phyloP scores from a whole-genome alignment of 2,113 vertebrate species.

The Struthio camelus region DNA sequence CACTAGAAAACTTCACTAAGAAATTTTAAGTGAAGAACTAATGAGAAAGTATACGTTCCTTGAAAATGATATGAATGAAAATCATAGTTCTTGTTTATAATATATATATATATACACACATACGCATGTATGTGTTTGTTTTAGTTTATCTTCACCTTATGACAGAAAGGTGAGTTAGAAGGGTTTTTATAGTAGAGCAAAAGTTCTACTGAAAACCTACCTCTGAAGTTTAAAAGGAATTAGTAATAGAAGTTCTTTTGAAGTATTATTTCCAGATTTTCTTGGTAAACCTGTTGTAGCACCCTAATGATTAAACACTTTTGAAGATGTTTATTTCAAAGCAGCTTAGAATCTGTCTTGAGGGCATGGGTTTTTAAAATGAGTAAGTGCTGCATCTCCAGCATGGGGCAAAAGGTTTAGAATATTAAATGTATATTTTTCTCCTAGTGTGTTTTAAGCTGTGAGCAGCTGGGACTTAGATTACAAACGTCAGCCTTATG shows the following conservation, averaged over 20 bases:
- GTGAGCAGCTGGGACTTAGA: slow-evolving; percentile 29
- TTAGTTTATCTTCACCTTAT: background rate
- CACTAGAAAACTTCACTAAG: background rate
- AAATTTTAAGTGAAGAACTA: background rate
- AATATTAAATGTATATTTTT: background rate
- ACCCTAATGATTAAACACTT: background rate
- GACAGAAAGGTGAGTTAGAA: background rate
- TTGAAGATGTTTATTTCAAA: background rate
- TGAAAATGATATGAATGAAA: background rate
- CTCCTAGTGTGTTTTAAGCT: background rate
- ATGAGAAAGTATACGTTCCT: background rate
- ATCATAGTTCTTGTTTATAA: background rate
- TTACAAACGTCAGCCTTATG: background rate
- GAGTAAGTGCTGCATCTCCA: background rate
- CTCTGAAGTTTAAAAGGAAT: background rate
- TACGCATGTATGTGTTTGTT: background rate
- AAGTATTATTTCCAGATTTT: background rate
- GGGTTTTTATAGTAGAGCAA: background rate
- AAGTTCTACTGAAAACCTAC: background rate
- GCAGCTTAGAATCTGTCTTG: background rate
- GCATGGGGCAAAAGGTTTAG: background rate
- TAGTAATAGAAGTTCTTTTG: background rate
- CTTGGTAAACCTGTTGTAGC: background rate
- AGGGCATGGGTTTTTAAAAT: background rate
- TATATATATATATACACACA: background rate